These are phyloP conservation scores for Vulpes vulpes DNA, from an alignment of 2,113 vertebrate genomes.

Conservation along the genomic window DNA sequence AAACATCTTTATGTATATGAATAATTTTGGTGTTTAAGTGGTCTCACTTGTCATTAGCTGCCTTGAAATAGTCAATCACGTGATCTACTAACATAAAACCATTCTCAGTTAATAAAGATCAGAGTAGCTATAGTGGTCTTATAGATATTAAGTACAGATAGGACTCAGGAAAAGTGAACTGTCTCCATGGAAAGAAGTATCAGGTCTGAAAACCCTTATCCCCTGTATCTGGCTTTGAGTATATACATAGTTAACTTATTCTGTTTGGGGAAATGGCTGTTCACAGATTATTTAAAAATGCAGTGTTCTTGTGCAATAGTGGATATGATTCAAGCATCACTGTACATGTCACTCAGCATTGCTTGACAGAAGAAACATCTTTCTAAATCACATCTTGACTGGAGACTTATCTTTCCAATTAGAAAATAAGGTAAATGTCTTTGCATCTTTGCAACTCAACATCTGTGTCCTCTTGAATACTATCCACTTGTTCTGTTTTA, in stretches of 20 bases:
- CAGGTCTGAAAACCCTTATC: slow-evolving; percentile 3
- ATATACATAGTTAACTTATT: neutral
- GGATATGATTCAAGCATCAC: neutral
- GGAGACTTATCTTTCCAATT: neutral
- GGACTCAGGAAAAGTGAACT: neutral
- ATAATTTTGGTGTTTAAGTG: neutral
- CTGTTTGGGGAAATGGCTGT: neutral
- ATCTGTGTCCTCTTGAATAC: slow-evolving; percentile 51
- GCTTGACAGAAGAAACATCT: neutral
- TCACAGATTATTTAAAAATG: neutral
- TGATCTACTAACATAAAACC: neutral
- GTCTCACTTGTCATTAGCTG: neutral
- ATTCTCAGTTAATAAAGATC: slow-evolving; percentile 21
- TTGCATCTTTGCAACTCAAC: neutral
- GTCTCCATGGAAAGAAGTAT: neutral
- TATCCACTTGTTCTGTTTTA: neutral
- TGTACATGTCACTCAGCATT: neutral
- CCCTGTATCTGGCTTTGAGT: neutral
- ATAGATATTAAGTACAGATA: neutral
- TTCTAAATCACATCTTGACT: slow-evolving; percentile 29
- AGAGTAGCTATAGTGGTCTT: neutral
- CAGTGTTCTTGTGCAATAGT: neutral
- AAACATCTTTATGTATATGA: neutral
- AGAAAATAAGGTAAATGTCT: slow-evolving; percentile 55
- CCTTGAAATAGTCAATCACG: neutral